Conservation (phyloP, 2,113 vertebrate species). For the Caretta caretta region DNA sequence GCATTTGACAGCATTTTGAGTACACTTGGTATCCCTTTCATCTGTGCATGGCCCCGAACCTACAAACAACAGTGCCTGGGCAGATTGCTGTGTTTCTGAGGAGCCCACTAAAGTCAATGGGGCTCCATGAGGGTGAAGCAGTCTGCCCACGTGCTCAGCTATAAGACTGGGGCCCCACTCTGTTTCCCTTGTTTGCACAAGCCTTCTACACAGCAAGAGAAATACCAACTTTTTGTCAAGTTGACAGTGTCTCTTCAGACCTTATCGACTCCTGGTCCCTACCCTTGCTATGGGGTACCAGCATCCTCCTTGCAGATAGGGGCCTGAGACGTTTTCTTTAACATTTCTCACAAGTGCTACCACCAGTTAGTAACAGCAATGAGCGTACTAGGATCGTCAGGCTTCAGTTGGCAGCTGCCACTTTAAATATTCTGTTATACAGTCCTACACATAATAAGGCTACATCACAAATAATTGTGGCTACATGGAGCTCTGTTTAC, state of each 20-base stretch:
- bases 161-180: not conserved
- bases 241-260: not conserved
- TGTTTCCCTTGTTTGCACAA: not conserved
- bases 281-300: not conserved
- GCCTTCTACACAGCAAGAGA: not conserved
- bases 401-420: not conserved
- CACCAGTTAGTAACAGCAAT: not conserved
- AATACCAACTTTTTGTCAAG: not conserved
- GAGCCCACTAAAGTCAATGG: not conserved
- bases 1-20: not conserved
- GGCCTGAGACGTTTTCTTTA: not conserved
- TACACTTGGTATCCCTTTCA: not conserved
- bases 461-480: not conserved
- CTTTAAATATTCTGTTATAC: not conserved
- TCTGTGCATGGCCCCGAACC: not conserved
- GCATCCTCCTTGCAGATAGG: not conserved
- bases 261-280: not conserved
- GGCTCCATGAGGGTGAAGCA: not conserved
- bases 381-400: not conserved
- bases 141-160: not conserved
- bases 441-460: not conserved
- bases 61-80: not conserved
- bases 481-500: not conserved
- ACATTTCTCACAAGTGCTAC: not conserved
- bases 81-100: not conserved